phyloP scores from a whole-genome alignment of 1,140 invertebrate genomes.

The Galendromus occidentalis region DNA sequence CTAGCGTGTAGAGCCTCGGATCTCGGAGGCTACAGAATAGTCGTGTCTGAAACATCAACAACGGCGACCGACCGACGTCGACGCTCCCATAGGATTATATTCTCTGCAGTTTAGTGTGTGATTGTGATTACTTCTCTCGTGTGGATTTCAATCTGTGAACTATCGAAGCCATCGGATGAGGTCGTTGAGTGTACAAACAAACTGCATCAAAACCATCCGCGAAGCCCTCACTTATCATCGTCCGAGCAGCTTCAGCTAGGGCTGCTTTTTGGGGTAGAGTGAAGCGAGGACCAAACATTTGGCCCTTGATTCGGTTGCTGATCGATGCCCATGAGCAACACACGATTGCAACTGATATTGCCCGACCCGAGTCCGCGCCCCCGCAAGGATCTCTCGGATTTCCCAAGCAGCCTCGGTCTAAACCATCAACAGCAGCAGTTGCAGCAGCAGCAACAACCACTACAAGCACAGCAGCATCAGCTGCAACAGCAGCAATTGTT shows the following conservation, averaged over 20 bases:
- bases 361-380: slow-evolving; percentile 9
- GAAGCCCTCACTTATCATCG: not conserved
- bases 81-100: not conserved
- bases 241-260: slow-evolving; percentile 5
- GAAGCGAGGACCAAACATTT: not conserved
- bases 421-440: not conserved
- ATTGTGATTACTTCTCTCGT: not conserved
- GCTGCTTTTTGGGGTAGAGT: not conserved
- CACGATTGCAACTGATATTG: not conserved
- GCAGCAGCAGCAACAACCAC: slow-evolving; percentile 11
- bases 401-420: not conserved
- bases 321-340: slow-evolving; percentile 4
- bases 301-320: too few relatives aligned
- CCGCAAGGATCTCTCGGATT: slow-evolving; percentile 7
- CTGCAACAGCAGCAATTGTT: slow-evolving; percentile 14
- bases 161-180: not conserved
- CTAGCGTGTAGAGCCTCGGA: not conserved
- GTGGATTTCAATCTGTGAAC: not conserved
- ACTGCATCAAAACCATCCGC: too few relatives aligned
- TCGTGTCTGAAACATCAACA: too few relatives aligned
- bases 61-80: not conserved
- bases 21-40: not conserved
- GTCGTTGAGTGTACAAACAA: not conserved
- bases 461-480: slow-evolving; percentile 16
- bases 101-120: not conserved